phyloP scores from a whole-genome alignment of 2,113 vertebrate genomes.

The Xyliphius kryptos region DNA sequence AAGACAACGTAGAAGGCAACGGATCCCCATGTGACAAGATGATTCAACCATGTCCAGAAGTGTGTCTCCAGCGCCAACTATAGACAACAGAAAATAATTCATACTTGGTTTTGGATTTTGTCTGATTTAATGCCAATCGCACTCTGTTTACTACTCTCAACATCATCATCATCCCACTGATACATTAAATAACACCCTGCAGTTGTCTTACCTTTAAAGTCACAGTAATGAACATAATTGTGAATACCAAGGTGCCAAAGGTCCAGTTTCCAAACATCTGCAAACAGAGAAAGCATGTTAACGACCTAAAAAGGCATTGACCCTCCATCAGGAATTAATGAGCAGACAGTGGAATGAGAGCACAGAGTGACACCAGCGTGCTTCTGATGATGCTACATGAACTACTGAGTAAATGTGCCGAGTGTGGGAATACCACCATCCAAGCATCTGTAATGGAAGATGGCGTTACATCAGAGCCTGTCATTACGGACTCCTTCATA shows the following conservation, averaged over 20 bases:
- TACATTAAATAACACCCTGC: too few species aligned
- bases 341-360: neutral
- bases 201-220: slow-evolving; percentile 91
- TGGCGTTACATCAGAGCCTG: slow-evolving; percentile 13
- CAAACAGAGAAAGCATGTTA: slow-evolving; percentile 21
- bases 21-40: slow-evolving; percentile 98
- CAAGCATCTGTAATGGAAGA: neutral
- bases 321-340: slow-evolving; percentile 8
- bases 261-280: slow-evolving; percentile 99
- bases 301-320: too few species aligned
- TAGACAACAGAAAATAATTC: too few species aligned
- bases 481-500: neutral
- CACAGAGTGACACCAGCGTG: neutral
- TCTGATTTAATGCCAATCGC: too few species aligned
- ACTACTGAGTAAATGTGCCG: neutral
- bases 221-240: slow-evolving; percentile 96
- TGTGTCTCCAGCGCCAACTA: slow-evolving; percentile 96
- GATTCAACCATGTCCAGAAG: slow-evolving; percentile 99
- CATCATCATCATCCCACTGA: too few species aligned
- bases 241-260: slow-evolving; percentile 94
- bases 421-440: neutral
- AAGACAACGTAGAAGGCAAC: slow-evolving; percentile 97
- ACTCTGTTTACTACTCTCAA: neutral
- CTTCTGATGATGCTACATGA: neutral
- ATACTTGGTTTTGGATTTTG: too few species aligned